phyloP scores from a whole-genome alignment of 2,888 invertebrate genomes.

The Caenorhabditis sulstoni region DNA sequence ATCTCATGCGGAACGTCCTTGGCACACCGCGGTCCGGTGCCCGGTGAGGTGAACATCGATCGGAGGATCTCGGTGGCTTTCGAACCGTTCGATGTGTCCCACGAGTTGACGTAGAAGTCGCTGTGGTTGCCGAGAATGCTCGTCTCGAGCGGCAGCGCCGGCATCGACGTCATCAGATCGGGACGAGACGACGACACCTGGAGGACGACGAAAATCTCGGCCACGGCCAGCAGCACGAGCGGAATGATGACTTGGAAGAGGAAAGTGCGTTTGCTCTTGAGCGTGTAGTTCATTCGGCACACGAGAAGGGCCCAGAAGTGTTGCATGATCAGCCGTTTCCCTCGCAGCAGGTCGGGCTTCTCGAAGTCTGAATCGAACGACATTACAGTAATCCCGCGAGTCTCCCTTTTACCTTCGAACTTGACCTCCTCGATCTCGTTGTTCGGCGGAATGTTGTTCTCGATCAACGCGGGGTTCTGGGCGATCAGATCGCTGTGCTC shows the following conservation, averaged over 20 bases:
- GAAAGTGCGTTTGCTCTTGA: slow-evolving; percentile 65
- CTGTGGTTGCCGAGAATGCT: slow-evolving; percentile 70
- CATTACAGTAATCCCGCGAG: neutral
- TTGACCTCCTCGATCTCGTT: slow-evolving; percentile 49
- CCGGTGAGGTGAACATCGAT: slow-evolving; percentile 49
- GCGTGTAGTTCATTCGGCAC: slow-evolving; percentile 69
- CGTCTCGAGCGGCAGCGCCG: slow-evolving; percentile 66
- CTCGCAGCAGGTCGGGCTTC: slow-evolving; percentile 60
- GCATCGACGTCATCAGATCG: slow-evolving; percentile 61
- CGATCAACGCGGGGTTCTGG: slow-evolving; percentile 29
- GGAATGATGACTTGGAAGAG: slow-evolving; percentile 69
- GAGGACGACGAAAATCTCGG: slow-evolving; percentile 71
- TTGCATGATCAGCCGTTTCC: slow-evolving; percentile 45
- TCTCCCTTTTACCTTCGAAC: slow-evolving; percentile 40
- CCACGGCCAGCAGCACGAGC: slow-evolving; percentile 66
- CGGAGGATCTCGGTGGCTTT: slow-evolving; percentile 19
- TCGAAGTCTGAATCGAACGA: slow-evolving; percentile 63
- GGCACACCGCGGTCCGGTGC: slow-evolving; percentile 53
- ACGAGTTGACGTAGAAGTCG: slow-evolving; percentile 67
- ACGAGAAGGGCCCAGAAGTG: slow-evolving; percentile 73
- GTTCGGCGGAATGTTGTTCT: slow-evolving; percentile 36
- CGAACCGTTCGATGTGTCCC: slow-evolving; percentile 19
- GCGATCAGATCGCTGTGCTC: slow-evolving; percentile 48
- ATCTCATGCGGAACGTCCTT: slow-evolving; percentile 10
- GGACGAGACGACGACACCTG: slow-evolving; percentile 48